These are phyloP conservation scores for Lasius fuliginosus DNA, from an alignment of 2,888 invertebrate genomes.

Conservation along the genomic window DNA sequence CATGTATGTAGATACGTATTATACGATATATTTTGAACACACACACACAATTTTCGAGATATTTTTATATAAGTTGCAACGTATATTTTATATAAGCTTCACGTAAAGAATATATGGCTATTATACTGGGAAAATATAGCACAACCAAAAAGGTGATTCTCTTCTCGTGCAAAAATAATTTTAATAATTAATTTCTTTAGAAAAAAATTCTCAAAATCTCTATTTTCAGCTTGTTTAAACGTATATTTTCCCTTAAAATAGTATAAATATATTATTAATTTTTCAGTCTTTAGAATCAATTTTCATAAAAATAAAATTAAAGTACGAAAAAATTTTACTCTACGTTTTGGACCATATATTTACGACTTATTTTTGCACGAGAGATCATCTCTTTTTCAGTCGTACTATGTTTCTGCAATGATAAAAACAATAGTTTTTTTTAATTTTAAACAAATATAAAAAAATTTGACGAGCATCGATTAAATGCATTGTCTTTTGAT, in stretches of 20 bases:
- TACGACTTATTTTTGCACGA: no score
- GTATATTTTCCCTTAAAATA: not conserved
- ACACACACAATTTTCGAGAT: not conserved
- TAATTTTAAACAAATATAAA: not conserved
- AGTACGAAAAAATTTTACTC: not conserved
- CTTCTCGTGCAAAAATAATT: no score
- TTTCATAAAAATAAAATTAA: not conserved
- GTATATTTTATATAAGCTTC: not conserved
- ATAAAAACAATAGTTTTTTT: not conserved
- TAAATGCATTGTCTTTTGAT: conserved; percentile 26
- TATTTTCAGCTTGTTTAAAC: no score
- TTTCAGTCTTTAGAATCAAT: not conserved
- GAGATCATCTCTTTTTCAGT: no score
- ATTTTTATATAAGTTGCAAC: not conserved
- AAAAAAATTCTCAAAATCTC: no score
- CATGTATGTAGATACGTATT: not conserved
- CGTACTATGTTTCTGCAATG: no score
- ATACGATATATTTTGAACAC: not conserved
- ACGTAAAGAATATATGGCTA: not conserved
- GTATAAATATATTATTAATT: not conserved
- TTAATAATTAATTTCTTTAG: no score
- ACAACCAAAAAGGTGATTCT: no score
- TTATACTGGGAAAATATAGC: not conserved
- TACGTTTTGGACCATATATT: no score
- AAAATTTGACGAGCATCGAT: not conserved